These are phyloP conservation scores for Drosophila kuntzei DNA, from an alignment of 2,888 invertebrate genomes.

Conservation along the genomic window DNA sequence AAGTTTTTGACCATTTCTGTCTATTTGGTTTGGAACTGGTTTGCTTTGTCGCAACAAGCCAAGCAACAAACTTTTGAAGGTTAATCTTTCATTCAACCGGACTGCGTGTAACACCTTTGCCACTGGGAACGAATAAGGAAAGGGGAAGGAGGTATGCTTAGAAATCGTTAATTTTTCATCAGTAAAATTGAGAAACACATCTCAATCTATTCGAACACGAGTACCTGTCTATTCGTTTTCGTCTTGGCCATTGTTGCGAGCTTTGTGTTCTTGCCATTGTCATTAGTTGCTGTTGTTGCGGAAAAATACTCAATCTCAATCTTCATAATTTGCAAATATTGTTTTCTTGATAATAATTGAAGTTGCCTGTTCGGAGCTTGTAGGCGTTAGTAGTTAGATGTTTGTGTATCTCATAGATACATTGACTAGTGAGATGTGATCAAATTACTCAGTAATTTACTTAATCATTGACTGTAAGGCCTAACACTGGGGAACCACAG, in stretches of 20 bases:
- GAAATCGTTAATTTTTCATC: slow-evolving; percentile 66
- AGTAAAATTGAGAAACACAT: slow-evolving; percentile 58
- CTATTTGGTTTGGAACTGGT: slow-evolving; percentile 56
- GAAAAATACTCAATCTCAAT: slow-evolving; percentile 34
- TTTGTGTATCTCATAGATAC: slow-evolving; percentile 11
- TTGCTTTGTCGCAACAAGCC: slow-evolving; percentile 56
- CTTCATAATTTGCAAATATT: slow-evolving; percentile 10
- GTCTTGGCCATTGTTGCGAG: slow-evolving; percentile 19
- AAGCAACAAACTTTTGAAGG: slow-evolving; percentile 57
- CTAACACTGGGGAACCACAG: slow-evolving; percentile 6
- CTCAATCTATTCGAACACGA: slow-evolving; percentile 10
- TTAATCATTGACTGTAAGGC: slow-evolving; percentile 10
- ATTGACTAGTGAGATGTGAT: not conserved
- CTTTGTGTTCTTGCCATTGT: slow-evolving; percentile 25
- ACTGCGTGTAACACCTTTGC: slow-evolving; percentile 44
- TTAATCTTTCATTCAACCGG: slow-evolving; percentile 64
- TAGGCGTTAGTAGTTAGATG: not conserved
- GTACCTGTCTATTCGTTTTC: slow-evolving; percentile 3
- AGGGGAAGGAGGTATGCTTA: not conserved
- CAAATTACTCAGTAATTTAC: slow-evolving; percentile 5
- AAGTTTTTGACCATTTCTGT: slow-evolving; percentile 28
- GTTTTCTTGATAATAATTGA: slow-evolving; percentile 19
- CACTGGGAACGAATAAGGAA: not conserved
- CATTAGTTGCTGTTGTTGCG: slow-evolving; percentile 44
- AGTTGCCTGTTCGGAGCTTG: slow-evolving; percentile 3